Evolutionary conservation across 2,113 vertebrate species (phyloP), one percentile per base, ranked within the genome.

Genomic region (Procavia capensis): DNA sequence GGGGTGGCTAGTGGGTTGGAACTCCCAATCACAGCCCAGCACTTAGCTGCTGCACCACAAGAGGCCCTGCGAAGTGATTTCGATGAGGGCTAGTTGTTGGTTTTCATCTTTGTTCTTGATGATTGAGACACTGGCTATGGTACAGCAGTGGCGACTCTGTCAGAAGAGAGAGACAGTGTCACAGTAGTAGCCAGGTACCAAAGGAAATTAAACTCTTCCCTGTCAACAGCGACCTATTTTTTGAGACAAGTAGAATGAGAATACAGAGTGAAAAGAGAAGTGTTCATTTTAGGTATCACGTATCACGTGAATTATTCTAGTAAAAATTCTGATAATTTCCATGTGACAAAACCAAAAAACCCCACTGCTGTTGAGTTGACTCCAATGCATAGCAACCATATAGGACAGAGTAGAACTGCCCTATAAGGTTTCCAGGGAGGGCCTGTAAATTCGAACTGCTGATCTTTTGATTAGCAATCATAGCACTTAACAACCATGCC

Each of bases 141-240:
- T 5, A 54, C 3, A 47, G 39, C 14, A 61, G 70, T 66, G 57
- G 57, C 90, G 17, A 14, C 14, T 59, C 66, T 59, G 6, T 36
- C 78, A 72, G 50, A 88, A 79, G 34, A 72, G 11, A 78, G 8
- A 70, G 91, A 41, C n/a, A 57, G 22, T 87, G 41, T 72, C 59
- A 54, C 25, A 72, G 72, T 61, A 64, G 47, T n/a, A 57, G 24
- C 39, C 45, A 78, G 76, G 78, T 74, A 11, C 16, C 31, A n/a
- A 85, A 76, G 84, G 43, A 94, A 86, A 34, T 36, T 5, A 72
- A 85, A 72, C 19, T 70, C 29, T 94, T 94, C 59, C 82, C 31
- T 78, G 27, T 85, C 57, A 59, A 59, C n/a, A 57, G 8, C 41
- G 27, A 47, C 89, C 85, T 85, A 34, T n/a, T 82, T 88, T 84